Conservation (phyloP, 2,888 invertebrate species). For the Eristalis tenax region DNA sequence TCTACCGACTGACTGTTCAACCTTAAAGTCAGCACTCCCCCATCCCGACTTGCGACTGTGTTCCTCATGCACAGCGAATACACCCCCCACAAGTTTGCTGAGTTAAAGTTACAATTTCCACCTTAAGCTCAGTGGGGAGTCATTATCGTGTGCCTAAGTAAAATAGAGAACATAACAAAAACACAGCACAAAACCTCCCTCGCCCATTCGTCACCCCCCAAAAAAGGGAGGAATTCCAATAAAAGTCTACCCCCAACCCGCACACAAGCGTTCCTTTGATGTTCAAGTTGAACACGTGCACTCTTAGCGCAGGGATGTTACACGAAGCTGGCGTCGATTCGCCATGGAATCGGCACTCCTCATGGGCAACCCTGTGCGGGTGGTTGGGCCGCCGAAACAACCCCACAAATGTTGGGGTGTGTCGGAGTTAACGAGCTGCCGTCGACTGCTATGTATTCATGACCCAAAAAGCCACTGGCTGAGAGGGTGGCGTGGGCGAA, state of each 20-base stretch:
- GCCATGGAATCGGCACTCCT: neutral
- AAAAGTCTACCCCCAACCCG: constrained; percentile 48
- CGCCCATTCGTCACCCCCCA: constrained; percentile 15
- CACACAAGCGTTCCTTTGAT: constrained; percentile 75
- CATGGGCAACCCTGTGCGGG: constrained; percentile 41
- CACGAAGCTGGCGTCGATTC: constrained; percentile 6
- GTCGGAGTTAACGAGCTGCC: constrained; percentile 78
- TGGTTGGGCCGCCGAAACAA: constrained; percentile 73
- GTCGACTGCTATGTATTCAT: constrained; percentile 78
- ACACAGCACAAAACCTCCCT: constrained; percentile 45
- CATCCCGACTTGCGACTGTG: neutral
- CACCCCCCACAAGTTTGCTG: neutral
- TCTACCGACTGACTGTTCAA: neutral
- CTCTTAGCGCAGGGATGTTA: constrained; percentile 75
- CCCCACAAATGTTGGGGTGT: constrained; percentile 79
- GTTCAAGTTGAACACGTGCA: constrained; percentile 78
- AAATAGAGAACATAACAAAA: constrained; percentile 15
- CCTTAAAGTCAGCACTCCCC: neutral
- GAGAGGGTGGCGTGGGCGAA: constrained; percentile 53
- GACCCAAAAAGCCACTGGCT: constrained; percentile 73
- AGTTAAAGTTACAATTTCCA: constrained; percentile 42
- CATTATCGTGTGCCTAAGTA: constrained; percentile 33
- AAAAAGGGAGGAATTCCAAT: constrained; percentile 69
- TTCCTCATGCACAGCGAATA: neutral
- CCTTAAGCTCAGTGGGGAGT: constrained; percentile 40